phyloP scores from a whole-genome alignment of 2,113 vertebrate species.

The Gallinago paraguaiae region DNA sequence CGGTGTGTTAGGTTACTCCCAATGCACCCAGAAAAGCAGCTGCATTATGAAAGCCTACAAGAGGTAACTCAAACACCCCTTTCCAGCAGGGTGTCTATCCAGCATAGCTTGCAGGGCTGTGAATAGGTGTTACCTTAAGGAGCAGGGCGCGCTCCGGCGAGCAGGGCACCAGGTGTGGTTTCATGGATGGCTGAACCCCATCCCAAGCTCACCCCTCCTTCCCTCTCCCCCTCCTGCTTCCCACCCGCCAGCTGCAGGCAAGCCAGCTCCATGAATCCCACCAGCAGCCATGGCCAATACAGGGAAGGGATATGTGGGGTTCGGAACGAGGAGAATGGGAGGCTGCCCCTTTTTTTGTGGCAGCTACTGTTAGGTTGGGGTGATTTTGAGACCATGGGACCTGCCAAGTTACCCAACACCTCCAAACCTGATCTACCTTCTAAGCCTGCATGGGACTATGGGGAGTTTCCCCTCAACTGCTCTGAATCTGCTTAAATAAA shows the following conservation, averaged over 20 bases:
- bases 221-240: neutral
- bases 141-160: fast-evolving
- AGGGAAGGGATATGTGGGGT: neutral
- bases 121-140: fast-evolving
- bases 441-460: fast-evolving
- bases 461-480: neutral
- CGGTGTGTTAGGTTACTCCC: neutral
- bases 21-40: neutral
- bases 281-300: neutral
- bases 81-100: neutral
- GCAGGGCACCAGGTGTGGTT: neutral
- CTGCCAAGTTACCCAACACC: neutral
- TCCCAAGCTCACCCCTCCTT: neutral
- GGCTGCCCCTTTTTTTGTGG: neutral
- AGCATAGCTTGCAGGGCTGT: neutral
- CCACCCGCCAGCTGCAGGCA: neutral
- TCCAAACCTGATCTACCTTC: fast-evolving
- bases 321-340: neutral
- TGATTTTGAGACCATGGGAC: neutral
- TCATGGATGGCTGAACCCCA: neutral
- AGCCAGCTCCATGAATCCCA: neutral
- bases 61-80: fast-evolving
- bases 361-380: neutral
- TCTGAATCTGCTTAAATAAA: neutral
- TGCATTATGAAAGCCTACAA: neutral